Conservation (phyloP, 2,113 vertebrate genomes). For the Larimichthys polyactis region DNA sequence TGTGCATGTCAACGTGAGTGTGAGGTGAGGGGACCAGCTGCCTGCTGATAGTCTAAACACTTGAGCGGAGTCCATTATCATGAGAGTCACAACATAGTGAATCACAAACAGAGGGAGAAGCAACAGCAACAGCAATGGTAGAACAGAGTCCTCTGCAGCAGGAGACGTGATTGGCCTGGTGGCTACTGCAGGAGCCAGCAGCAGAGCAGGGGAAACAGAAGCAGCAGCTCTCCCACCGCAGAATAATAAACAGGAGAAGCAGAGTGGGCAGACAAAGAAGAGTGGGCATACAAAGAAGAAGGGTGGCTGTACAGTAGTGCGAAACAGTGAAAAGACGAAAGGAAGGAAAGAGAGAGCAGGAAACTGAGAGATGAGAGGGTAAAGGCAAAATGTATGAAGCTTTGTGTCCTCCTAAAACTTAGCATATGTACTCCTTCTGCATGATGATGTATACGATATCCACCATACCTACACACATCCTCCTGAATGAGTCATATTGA, state of each 20-base stretch:
- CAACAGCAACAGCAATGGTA: constrained; percentile 18
- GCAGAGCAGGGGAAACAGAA: constrained; percentile 42
- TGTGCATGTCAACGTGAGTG: constrained; percentile 41
- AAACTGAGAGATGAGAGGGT: background rate
- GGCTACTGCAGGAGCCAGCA: constrained; percentile 43
- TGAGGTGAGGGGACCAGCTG: constrained; percentile 56
- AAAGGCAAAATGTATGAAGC: background rate
- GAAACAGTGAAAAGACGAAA: background rate
- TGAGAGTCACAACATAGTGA: constrained; percentile 77
- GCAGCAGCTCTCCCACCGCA: constrained; percentile 42
- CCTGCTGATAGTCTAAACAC: constrained; percentile 76
- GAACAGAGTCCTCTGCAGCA: constrained; percentile 51
- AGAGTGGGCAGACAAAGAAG: constrained; percentile 13
- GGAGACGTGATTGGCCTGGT: constrained; percentile 48
- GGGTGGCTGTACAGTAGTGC: constrained; percentile 9
- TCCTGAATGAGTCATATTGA: constrained; percentile 89
- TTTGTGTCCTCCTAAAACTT: background rate
- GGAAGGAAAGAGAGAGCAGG: background rate
- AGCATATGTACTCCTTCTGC: background rate
- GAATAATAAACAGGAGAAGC: constrained; percentile 67
- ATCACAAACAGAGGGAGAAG: constrained; percentile 56
- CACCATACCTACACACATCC: constrained; percentile 89
- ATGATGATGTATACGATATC: background rate
- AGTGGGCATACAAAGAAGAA: background rate
- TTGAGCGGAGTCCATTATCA: constrained; percentile 66